Evolutionary conservation across 2,113 vertebrate genomes (phyloP).

Genomic region (Anolis carolinensis): DNA sequence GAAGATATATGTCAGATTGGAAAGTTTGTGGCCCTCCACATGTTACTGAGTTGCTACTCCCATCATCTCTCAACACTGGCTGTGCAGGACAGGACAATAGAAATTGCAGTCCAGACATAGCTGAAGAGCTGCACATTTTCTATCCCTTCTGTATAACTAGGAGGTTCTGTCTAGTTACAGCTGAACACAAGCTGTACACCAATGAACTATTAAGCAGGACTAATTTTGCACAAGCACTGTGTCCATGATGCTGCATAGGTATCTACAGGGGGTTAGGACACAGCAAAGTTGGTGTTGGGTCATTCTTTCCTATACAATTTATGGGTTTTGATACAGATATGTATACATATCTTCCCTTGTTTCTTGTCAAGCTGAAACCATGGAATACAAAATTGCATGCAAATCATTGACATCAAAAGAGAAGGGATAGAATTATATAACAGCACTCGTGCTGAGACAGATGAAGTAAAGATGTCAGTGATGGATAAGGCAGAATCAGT

Average conservation of each 20-base stretch:
- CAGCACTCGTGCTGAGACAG: background rate
- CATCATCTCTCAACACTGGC: too few relatives aligned
- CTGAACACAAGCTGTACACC: background rate
- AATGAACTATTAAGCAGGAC: background rate
- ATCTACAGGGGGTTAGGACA: too few relatives aligned
- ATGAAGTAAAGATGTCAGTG: background rate
- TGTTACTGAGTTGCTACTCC: too few relatives aligned
- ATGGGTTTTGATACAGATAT: background rate
- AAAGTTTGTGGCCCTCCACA: too few relatives aligned
- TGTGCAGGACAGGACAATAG: too few relatives aligned
- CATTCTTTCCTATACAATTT: background rate
- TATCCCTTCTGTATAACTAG: background rate
- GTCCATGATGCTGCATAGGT: background rate
- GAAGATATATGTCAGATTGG: too few relatives aligned
- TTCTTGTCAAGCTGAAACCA: background rate
- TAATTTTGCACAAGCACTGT: background rate
- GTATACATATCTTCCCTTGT: background rate
- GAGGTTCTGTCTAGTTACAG: background rate
- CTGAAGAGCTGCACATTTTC: too few relatives aligned
- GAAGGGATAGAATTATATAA: background rate
- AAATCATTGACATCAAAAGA: background rate
- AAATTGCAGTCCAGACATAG: too few relatives aligned
- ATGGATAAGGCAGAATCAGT: background rate
- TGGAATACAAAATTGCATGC: background rate
- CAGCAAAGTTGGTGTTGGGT: too few relatives aligned